Base-by-base conservation (phyloP, 2,113 vertebrate species). In the Tenebrosternarchus preto region DNA sequence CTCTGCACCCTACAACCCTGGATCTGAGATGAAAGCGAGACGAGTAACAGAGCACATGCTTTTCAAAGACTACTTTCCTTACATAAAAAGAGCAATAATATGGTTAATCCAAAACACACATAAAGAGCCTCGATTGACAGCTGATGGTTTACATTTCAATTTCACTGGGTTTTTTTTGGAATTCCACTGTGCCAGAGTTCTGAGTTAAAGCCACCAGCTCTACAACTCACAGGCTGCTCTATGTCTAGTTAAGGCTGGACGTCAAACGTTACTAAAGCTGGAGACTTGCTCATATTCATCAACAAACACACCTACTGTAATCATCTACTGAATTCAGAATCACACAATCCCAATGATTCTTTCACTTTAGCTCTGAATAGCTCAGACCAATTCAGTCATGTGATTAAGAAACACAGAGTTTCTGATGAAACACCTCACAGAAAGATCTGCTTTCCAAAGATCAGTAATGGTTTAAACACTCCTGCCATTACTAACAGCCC, bases 241-340 rank as follows among this genome's bases (percentile, higher is more conserved):
- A 50, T 50, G 15, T 50, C 43, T 50, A 50, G 5, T 50, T 2
- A 15, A 50, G 43, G 43, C 43, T 50, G 43, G 1, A 1, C 43
- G 12, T 15, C 12, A 15, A 50, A 15, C 8, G 43, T 0, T 12
- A 15, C 15, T 50, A 50, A 50, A 50, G 43, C 17, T 36, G 29
- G 9, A 19, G 20, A 33, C 19, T 9, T 3, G 12, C 31, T 67
- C 7, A 19, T 29, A 36, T 20, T 19, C 17, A 19, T 67, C 63
- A 36, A 36, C 36, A 67, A 67, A 67, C 29, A 33, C 31, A 33
- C 31, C 63, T 36, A 9, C 29, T 17, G 31, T 2, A 7, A 67
- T 36, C 63, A n/a, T 36, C 63, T 67, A 2, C 63, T 36, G 31
- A 67, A 33, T 29, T 39, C 64, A 31, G 29, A 76, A 76, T 31